phyloP scores from a whole-genome alignment of 2,113 vertebrate genomes.

The Rhinolophus ferrumequinum region DNA sequence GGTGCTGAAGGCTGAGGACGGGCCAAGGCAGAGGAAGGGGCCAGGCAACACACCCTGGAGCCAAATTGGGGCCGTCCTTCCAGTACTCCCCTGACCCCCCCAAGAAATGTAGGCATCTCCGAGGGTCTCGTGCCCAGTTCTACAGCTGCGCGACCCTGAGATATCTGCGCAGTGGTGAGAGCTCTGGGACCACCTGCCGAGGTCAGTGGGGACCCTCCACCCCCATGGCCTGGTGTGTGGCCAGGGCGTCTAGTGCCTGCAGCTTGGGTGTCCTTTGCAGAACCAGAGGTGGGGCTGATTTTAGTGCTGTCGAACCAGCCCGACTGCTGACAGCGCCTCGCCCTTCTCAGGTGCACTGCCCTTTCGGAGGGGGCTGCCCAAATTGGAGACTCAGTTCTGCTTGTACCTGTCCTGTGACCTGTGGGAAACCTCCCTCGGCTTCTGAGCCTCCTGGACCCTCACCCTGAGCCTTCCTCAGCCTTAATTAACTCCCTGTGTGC shows the following conservation, averaged over 20 bases:
- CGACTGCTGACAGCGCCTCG: not conserved
- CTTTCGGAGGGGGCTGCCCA: not conserved
- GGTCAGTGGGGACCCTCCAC: not conserved
- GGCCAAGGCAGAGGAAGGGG: too few species aligned
- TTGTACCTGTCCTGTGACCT: not conserved
- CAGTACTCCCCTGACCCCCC: not conserved
- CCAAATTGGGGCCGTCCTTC: not conserved
- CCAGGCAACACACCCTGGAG: not conserved
- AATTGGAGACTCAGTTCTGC: conserved; percentile 21
- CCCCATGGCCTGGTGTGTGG: not conserved
- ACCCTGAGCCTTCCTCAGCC: not conserved
- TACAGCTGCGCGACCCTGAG: not conserved
- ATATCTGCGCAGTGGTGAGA: not conserved
- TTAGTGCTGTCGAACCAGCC: conserved; percentile 61
- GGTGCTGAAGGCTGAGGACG: not conserved
- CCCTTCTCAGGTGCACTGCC: conserved; percentile 43
- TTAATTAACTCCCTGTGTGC: not conserved
- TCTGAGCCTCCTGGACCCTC: not conserved
- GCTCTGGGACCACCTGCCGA: not conserved
- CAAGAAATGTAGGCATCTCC: not conserved
- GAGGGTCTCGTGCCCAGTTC: not conserved
- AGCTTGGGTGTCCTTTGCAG: not conserved
- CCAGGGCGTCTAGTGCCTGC: not conserved
- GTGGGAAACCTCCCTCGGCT: not conserved
- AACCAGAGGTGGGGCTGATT: conserved; percentile 22